phyloP scores from a whole-genome alignment of 1,140 invertebrate genomes.

The Pseudomyrmex cubaensis region DNA sequence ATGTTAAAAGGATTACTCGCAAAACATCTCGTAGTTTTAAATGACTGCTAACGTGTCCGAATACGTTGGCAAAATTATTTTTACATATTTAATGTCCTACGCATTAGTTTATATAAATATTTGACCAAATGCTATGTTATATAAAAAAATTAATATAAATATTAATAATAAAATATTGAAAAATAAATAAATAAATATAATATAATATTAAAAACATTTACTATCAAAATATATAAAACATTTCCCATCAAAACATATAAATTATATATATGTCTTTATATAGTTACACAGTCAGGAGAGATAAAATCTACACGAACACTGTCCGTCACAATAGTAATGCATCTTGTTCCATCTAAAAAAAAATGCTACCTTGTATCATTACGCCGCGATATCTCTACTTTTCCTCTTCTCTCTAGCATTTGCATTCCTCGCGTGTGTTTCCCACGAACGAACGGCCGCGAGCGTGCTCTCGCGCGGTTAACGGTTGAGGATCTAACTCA shows the following conservation, averaged over 20 bases:
- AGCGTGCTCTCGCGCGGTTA: slow-evolving; percentile 29
- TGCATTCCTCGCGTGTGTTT: slow-evolving; percentile 44
- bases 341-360: background rate
- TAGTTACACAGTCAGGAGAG: background rate
- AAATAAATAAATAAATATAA: slow-evolving; percentile 2
- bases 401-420: slow-evolving; percentile 42
- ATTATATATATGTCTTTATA: background rate
- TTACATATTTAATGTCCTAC: slow-evolving; percentile 15
- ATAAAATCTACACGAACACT: background rate
- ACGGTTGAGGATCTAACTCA: slow-evolving; percentile 49
- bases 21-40: slow-evolving; percentile 26
- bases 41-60: slow-evolving; percentile 8
- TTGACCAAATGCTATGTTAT: background rate
- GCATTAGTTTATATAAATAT: background rate
- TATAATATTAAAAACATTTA: background rate
- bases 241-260: background rate
- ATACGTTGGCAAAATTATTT: slow-evolving; percentile 28
- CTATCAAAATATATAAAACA: too few species aligned
- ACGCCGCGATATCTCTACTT: slow-evolving; percentile 7
- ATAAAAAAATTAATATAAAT: background rate
- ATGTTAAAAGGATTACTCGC: slow-evolving; percentile 49
- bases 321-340: background rate
- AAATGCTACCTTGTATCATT: slow-evolving; percentile 19
- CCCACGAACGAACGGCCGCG: slow-evolving; percentile 39
- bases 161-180: background rate